Conservation (phyloP, 2,888 invertebrate species). For the Polia nebulosa region DNA sequence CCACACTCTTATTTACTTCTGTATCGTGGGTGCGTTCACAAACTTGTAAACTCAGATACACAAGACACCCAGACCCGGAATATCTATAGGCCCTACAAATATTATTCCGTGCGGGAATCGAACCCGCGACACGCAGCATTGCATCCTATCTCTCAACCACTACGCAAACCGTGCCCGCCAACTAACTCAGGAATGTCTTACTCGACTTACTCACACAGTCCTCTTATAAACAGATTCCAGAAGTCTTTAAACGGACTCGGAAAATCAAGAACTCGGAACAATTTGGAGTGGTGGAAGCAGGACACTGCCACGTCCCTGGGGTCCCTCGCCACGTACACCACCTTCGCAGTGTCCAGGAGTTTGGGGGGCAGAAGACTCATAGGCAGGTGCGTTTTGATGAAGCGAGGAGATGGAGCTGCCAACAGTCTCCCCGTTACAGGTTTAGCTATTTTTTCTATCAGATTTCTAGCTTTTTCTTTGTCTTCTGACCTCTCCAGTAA, state of each 20-base stretch:
- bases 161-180: no score
- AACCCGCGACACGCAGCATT: no score
- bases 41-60: no score
- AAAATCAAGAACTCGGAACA: slow-evolving; percentile 89
- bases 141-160: no score
- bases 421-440: slow-evolving; percentile 41
- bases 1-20: no score
- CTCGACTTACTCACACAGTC: slow-evolving; percentile 90
- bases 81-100: no score
- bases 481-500: slow-evolving; percentile 25
- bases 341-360: slow-evolving; percentile 86
- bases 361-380: slow-evolving; percentile 92
- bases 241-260: slow-evolving; percentile 91
- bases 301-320: slow-evolving; percentile 96
- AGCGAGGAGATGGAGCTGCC: slow-evolving; percentile 69
- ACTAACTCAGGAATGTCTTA: slow-evolving; percentile 8
- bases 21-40: no score
- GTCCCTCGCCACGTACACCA: slow-evolving; percentile 95
- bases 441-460: slow-evolving; percentile 38
- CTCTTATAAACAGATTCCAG: slow-evolving; percentile 92
- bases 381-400: slow-evolving; percentile 93
- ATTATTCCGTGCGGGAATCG: no score
- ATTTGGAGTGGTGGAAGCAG: slow-evolving; percentile 92
- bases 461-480: slow-evolving; percentile 22
- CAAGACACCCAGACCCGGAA: no score